Conservation (phyloP, 2,113 vertebrate genomes). For the Myotis davidii region DNA sequence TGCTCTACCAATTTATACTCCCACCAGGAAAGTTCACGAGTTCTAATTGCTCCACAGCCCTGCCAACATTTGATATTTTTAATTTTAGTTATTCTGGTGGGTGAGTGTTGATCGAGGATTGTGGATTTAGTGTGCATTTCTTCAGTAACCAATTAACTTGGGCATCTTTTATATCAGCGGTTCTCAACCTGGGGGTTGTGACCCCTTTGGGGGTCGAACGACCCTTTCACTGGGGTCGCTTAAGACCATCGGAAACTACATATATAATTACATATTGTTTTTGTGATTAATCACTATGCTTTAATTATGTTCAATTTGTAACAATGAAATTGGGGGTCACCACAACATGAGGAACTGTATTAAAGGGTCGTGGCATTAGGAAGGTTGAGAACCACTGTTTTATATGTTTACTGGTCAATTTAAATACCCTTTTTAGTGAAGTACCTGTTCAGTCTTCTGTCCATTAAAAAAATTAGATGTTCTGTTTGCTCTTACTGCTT, state of each 20-base stretch:
- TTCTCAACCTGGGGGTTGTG: too few relatives aligned
- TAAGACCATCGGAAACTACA: too few relatives aligned
- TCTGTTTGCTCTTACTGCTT: neutral
- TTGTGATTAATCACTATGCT: too few relatives aligned
- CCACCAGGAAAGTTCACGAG: neutral
- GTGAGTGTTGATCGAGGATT: neutral
- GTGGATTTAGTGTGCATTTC: neutral
- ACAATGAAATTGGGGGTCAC: too few relatives aligned
- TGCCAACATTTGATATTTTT: neutral
- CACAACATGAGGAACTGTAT: too few relatives aligned
- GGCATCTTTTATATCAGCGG: neutral
- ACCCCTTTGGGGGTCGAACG: too few relatives aligned
- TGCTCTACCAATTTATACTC: neutral
- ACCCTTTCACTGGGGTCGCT: too few relatives aligned
- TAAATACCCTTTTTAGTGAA: neutral
- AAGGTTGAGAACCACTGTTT: neutral
- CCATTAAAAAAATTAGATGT: neutral
- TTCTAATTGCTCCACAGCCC: neutral
- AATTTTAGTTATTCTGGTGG: constrained; percentile 6
- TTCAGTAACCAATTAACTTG: neutral
- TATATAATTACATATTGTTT: too few relatives aligned
- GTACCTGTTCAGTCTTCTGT: neutral
- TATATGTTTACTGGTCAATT: neutral
- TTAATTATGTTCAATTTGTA: too few relatives aligned
- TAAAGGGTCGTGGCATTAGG: too few relatives aligned